phyloP scores from a whole-genome alignment of 2,888 invertebrate genomes.

The Agonopterix subpropinquella region DNA sequence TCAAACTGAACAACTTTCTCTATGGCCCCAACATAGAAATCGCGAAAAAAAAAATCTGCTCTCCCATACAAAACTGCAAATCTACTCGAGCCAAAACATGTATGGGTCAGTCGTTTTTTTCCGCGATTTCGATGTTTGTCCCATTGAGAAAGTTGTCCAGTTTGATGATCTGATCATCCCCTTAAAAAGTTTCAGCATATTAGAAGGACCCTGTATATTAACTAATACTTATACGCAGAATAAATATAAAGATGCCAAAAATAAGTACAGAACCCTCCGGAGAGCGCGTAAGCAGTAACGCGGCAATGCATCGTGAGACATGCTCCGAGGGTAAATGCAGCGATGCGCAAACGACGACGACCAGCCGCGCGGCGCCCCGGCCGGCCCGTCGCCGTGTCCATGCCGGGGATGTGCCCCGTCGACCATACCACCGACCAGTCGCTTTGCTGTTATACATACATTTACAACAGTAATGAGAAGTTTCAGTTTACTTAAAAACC shows the following conservation, averaged over 20 bases:
- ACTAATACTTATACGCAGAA: not conserved
- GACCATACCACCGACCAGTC: constrained; percentile 61
- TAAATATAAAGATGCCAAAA: not conserved
- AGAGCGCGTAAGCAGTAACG: constrained; percentile 44
- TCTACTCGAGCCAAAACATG: too few species aligned
- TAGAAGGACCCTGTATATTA: too few species aligned
- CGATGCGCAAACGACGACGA: constrained; percentile 43
- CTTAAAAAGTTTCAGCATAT: too few species aligned
- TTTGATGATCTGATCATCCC: too few species aligned
- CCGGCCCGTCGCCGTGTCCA: constrained; percentile 42
- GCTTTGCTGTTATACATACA: constrained; percentile 16
- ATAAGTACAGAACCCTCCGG: constrained; percentile 53
- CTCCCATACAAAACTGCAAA: too few species aligned
- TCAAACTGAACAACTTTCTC: too few species aligned
- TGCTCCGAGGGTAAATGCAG: constrained; percentile 44
- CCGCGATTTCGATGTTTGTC: too few species aligned
- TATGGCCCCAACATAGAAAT: too few species aligned
- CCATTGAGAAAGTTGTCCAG: too few species aligned
- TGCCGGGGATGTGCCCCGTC: constrained; percentile 46
- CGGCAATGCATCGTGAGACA: constrained; percentile 57
- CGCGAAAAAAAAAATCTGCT: too few species aligned
- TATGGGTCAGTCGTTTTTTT: too few species aligned
- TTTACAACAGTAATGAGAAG: not conserved
- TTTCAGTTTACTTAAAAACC: too few species aligned
- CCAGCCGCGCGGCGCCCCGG: constrained; percentile 22